These are phyloP conservation scores for Odontamblyopus rebecca DNA, from an alignment of 2,797 vertebrate genomes.

Conservation along the genomic window DNA sequence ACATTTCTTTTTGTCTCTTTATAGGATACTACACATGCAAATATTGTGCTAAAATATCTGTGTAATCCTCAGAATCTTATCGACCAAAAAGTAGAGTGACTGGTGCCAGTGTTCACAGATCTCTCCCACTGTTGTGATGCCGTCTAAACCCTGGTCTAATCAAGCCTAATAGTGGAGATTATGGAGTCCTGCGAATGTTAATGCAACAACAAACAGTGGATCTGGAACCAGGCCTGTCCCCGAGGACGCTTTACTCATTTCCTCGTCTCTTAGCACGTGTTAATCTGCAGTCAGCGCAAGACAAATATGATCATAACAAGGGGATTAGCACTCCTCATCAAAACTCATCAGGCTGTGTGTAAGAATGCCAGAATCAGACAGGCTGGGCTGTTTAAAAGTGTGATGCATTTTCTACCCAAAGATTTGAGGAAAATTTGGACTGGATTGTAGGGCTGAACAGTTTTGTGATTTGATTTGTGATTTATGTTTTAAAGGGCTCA, in stretches of 20 bases:
- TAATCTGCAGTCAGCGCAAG: conserved; percentile 54
- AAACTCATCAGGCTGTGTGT: conserved; percentile 43
- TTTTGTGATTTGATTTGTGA: no score
- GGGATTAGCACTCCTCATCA: conserved; percentile 48
- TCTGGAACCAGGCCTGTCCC: conserved; percentile 60
- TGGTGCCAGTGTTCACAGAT: conserved; percentile 26
- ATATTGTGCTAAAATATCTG: not conserved
- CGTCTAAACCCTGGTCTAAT: conserved; percentile 63
- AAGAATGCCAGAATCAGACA: conserved; percentile 32
- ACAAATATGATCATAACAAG: conserved; percentile 61
- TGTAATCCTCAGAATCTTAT: not conserved
- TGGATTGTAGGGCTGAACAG: not conserved
- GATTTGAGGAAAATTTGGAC: conserved; percentile 31
- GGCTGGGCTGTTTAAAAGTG: conserved; percentile 28
- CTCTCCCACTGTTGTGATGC: conserved; percentile 36
- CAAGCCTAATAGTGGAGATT: conserved; percentile 68
- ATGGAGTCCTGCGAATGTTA: conserved; percentile 62
- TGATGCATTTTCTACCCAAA: conserved; percentile 11
- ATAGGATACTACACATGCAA: not conserved
- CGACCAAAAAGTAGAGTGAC: not conserved
- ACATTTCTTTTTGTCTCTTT: no score
- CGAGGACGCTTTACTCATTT: conserved; percentile 56
- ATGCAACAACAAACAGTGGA: conserved; percentile 63
- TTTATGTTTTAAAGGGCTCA: no score
- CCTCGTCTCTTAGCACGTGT: conserved; percentile 48